A percentile compares a stretch with the other conserved stretches of the same genome.
These are phyloP conservation scores for Tenthredo notha DNA, from an alignment of 2,888 invertebrate genomes.

Conservation along the genomic window DNA sequence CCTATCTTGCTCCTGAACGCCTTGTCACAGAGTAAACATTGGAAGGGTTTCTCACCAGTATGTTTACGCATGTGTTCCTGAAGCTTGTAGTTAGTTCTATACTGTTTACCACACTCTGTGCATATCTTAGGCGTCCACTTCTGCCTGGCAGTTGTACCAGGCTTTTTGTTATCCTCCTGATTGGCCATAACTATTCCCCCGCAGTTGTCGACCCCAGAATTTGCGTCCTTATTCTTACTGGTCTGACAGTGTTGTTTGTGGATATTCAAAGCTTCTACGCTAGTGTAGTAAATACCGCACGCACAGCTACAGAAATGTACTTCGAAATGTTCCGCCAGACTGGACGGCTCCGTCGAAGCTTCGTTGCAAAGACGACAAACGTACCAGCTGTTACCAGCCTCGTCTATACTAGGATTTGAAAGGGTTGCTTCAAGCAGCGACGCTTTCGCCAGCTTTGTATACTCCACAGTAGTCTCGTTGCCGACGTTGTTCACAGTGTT, in stretches of 20 bases:
- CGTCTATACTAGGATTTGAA: slow-evolving; percentile 73
- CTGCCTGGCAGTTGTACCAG: slow-evolving; percentile 71
- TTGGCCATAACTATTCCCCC: slow-evolving; percentile 58
- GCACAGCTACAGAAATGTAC: slow-evolving; percentile 74
- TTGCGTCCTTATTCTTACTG: slow-evolving; percentile 59
- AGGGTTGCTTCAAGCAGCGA: slow-evolving; percentile 70
- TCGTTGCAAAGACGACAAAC: slow-evolving; percentile 76
- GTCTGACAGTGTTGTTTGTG: slow-evolving; percentile 71
- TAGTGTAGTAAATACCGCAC: slow-evolving; percentile 79
- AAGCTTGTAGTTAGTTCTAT: slow-evolving; percentile 82
- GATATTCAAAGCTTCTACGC: slow-evolving; percentile 76
- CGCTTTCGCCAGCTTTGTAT: slow-evolving; percentile 71
- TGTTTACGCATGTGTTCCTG: slow-evolving; percentile 82
- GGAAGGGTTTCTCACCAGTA: slow-evolving; percentile 82
- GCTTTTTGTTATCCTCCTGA: slow-evolving; percentile 66
- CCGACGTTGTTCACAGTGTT: slow-evolving; percentile 63
- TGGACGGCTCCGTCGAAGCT: slow-evolving; percentile 70
- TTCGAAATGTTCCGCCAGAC: slow-evolving; percentile 71
- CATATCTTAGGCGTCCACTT: slow-evolving; percentile 80
- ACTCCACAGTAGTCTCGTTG: slow-evolving; percentile 68
- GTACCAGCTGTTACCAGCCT: slow-evolving; percentile 73
- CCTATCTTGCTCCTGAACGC: slow-evolving; percentile 83
- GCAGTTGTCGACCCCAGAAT: slow-evolving; percentile 25
- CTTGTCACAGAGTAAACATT: slow-evolving; percentile 81
- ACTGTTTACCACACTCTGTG: slow-evolving; percentile 81